These are phyloP conservation scores for Octopus bimaculoides DNA, from an alignment of 1,140 invertebrate genomes.

Conservation along the genomic window DNA sequence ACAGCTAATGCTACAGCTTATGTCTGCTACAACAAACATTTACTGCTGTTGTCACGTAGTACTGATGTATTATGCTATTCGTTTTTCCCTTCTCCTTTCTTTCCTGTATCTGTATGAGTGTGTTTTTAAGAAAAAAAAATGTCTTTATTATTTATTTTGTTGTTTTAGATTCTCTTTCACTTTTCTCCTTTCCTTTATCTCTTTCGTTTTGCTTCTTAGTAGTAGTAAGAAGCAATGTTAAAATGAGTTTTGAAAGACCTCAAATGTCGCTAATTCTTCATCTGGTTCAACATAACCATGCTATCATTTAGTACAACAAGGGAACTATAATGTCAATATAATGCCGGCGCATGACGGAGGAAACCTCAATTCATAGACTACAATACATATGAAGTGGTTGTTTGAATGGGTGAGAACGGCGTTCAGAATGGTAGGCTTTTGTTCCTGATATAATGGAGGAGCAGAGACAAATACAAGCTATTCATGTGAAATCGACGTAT, in stretches of 20 bases:
- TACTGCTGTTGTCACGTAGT: no score
- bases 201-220: no score
- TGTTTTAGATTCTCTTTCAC: no score
- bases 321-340: slow-evolving; percentile 9
- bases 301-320: slow-evolving; percentile 1
- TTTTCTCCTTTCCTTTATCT: no score
- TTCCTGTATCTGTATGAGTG: no score
- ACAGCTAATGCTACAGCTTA: no score
- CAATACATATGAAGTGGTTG: slow-evolving; percentile 7
- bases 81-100: no score
- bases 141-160: no score
- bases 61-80: no score
- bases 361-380: not conserved
- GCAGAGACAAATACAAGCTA: not conserved
- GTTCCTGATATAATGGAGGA: slow-evolving; percentile 3
- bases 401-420: not conserved
- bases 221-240: no score
- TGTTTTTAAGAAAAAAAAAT: no score
- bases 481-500: slow-evolving; percentile 7
- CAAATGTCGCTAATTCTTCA: slow-evolving; percentile 7
- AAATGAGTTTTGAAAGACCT: not conserved
- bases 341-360: slow-evolving; percentile 1
- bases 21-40: no score
- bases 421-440: not conserved
- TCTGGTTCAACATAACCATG: slow-evolving; percentile 6